Evolutionary conservation across 2,797 vertebrate species (phyloP).

Genomic region (Geotria australis): DNA sequence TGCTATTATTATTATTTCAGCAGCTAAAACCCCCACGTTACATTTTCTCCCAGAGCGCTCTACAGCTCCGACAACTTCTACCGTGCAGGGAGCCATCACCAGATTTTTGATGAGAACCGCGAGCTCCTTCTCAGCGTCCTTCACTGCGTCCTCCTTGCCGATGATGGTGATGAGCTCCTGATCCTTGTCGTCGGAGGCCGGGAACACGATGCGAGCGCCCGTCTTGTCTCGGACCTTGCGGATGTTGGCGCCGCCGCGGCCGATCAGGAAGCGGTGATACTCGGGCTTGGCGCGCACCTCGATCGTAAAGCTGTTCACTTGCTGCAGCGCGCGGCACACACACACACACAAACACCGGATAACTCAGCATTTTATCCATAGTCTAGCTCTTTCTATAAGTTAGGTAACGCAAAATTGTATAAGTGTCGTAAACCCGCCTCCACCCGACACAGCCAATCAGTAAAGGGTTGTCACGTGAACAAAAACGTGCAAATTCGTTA

Average conservation of each 20-base stretch:
- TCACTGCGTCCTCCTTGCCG: conserved; percentile 71
- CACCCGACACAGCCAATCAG: too few relatives aligned
- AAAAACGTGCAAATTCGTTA: too few relatives aligned
- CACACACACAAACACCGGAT: background rate
- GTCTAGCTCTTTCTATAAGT: too few relatives aligned
- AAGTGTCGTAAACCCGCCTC: too few relatives aligned
- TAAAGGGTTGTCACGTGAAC: too few relatives aligned
- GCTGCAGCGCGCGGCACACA: conserved; percentile 13
- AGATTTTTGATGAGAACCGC: conserved; percentile 65
- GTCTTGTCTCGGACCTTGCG: conserved; percentile 85
- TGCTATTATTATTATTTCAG: too few relatives aligned
- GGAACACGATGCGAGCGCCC: conserved; percentile 78
- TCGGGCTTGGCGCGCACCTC: conserved; percentile 85
- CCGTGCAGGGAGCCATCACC: conserved; percentile 11
- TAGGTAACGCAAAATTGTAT: too few relatives aligned
- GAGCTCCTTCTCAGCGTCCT: conserved; percentile 64
- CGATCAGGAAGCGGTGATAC: conserved; percentile 95
- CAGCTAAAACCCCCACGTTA: too few relatives aligned
- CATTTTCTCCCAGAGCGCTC: too few relatives aligned
- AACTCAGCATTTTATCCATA: too few relatives aligned
- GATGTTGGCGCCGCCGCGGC: conserved; percentile 83
- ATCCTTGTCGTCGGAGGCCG: conserved; percentile 59
- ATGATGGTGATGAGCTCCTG: conserved; percentile 90
- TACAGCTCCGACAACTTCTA: too few relatives aligned
- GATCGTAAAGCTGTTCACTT: conserved; percentile 78